Conservation (phyloP, 2,888 invertebrate species). For the Reticulitermes lucifugus region DNA sequence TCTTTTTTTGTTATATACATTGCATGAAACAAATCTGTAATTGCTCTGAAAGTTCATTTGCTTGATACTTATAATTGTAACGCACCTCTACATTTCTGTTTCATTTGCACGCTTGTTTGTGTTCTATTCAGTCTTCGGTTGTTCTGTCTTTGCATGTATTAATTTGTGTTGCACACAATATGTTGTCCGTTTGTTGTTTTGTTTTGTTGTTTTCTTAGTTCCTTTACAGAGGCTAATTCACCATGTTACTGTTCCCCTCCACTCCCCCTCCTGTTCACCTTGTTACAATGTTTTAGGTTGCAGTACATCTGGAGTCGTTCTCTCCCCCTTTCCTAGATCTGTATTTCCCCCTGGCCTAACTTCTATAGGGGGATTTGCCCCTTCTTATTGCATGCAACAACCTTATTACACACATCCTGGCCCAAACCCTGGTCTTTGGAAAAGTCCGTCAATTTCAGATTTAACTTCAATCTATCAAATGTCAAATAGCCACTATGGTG, state of each 20-base stretch:
- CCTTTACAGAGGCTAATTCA: constrained; percentile 45
- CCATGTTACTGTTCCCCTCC: constrained; percentile 40
- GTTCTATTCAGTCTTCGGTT: too few relatives aligned
- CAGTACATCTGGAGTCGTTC: constrained; percentile 42
- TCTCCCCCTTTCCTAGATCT: constrained; percentile 39
- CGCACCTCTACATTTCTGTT: constrained; percentile 26
- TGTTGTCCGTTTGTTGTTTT: constrained; percentile 40
- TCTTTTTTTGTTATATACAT: not conserved
- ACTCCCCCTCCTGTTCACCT: constrained; percentile 33
- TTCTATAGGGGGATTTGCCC: constrained; percentile 20
- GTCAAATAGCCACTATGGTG: constrained; percentile 34
- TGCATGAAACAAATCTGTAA: not conserved
- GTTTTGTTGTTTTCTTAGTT: constrained; percentile 32
- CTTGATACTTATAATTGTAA: constrained; percentile 26
- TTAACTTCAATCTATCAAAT: constrained; percentile 43
- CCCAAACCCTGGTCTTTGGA: constrained; percentile 48
- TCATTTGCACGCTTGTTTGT: not conserved
- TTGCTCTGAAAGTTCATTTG: constrained; percentile 3
- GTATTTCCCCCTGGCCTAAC: constrained; percentile 26
- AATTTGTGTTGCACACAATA: constrained; percentile 27
- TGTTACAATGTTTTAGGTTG: constrained; percentile 46
- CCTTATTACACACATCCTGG: constrained; percentile 25
- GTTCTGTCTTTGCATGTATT: constrained; percentile 11
- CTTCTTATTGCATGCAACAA: constrained; percentile 48
- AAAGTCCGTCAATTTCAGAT: constrained; percentile 50